These are phyloP conservation scores for Cavia porcellus DNA, from an alignment of 2,113 vertebrate species.

Conservation along the genomic window DNA sequence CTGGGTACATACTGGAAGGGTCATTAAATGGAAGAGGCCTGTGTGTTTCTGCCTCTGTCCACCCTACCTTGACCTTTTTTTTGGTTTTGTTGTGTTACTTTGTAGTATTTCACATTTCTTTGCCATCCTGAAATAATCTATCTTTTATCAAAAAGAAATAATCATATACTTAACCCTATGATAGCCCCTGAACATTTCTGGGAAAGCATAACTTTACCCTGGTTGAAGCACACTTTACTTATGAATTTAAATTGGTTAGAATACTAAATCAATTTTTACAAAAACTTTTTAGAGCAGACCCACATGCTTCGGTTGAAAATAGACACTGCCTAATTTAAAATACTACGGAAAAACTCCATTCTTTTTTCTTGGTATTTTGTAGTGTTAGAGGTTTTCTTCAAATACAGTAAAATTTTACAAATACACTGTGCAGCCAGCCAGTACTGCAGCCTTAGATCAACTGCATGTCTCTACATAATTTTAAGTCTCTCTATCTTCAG, in stretches of 20 bases:
- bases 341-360: slow-evolving; percentile 40
- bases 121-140: slow-evolving; percentile 11
- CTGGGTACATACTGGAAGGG: neutral
- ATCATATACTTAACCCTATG: neutral
- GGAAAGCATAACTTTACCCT: slow-evolving; percentile 62
- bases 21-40: neutral
- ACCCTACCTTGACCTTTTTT: neutral
- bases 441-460: neutral
- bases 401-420: slow-evolving; percentile 57
- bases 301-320: slow-evolving; percentile 55
- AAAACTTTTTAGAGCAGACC: slow-evolving; percentile 24
- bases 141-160: slow-evolving; percentile 44
- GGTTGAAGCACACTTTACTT: slow-evolving; percentile 21
- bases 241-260: slow-evolving; percentile 71
- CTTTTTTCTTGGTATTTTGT: slow-evolving; percentile 60
- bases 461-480: slow-evolving; percentile 58
- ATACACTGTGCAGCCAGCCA: slow-evolving; percentile 35
- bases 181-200: slow-evolving; percentile 36
- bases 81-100: neutral
- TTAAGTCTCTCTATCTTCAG: slow-evolving; percentile 52
- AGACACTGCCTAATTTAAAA: slow-evolving; percentile 68
- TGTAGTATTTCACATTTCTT: slow-evolving; percentile 27
- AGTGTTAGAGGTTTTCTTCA: slow-evolving; percentile 49
- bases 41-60: neutral
- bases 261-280: slow-evolving; percentile 58